Conservation (phyloP, 2,888 invertebrate genomes). For the Troides oblongomaculatus region DNA sequence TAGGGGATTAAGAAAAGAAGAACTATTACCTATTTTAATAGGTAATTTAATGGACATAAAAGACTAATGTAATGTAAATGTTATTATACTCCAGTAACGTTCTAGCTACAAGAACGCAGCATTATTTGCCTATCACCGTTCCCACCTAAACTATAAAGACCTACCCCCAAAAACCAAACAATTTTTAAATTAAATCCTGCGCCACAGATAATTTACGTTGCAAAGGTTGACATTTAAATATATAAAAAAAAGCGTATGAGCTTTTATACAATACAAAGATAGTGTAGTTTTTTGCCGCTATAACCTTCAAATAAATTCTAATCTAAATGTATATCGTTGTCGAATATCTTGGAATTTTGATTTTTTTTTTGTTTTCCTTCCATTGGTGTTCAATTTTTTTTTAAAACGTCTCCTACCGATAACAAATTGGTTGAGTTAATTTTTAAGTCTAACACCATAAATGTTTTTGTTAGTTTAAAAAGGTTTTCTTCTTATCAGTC, state of each 20-base stretch:
- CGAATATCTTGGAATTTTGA: conserved; percentile 5
- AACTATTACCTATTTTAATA: no score
- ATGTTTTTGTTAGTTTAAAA: background rate
- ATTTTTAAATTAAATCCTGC: background rate
- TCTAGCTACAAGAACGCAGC: no score
- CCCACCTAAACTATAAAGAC: no score
- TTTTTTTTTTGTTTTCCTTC: conserved; percentile 4
- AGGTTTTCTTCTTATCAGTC: background rate
- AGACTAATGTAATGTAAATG: no score
- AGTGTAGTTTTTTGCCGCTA: background rate
- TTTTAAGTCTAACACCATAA: background rate
- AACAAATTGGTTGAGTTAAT: conserved; percentile 13
- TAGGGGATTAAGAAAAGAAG: no score
- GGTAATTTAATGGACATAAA: no score
- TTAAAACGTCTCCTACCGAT: background rate
- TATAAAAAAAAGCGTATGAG: background rate
- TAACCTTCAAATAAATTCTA: conserved; percentile 1
- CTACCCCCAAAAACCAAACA: no score
- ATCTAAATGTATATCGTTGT: conserved; percentile 1
- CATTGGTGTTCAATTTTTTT: conserved; percentile 1
- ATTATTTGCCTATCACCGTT: no score
- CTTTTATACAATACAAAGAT: background rate
- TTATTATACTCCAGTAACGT: no score
- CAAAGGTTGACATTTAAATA: background rate
- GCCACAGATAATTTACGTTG: background rate